phyloP scores from a whole-genome alignment of 2,113 vertebrate species.

The Notothenia rossii region DNA sequence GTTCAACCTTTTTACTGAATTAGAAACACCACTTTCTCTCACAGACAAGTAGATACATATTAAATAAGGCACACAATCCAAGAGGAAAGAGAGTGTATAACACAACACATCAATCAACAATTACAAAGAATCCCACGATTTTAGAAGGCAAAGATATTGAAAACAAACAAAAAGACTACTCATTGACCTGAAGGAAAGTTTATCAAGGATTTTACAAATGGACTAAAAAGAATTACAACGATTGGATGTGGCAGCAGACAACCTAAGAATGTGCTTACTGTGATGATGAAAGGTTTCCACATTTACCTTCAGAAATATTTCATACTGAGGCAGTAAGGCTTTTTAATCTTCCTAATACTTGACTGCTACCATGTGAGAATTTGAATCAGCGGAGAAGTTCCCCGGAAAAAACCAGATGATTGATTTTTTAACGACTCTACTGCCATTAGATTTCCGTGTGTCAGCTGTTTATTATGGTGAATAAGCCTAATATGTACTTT shows the following conservation, averaged over 20 bases:
- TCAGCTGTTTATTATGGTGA: neutral
- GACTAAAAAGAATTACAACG: neutral
- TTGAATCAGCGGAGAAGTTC: neutral
- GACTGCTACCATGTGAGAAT: conserved; percentile 18
- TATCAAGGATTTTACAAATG: conserved; percentile 5
- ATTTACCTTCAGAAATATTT: conserved; percentile 18
- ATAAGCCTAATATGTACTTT: neutral
- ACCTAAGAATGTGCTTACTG: conserved; percentile 17
- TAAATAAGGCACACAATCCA: conserved; percentile 90
- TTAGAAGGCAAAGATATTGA: conserved; percentile 5
- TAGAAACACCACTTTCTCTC: conserved; percentile 82
- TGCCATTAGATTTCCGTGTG: conserved; percentile 2
- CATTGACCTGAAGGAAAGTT: conserved; percentile 19
- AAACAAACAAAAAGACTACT: conserved; percentile 3
- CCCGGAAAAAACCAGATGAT: too few relatives aligned
- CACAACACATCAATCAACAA: conserved; percentile 37
- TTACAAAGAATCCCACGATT: conserved; percentile 10
- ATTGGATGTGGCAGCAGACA: neutral
- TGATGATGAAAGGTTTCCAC: conserved; percentile 10
- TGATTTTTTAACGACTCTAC: too few relatives aligned
- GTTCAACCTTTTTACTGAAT: conserved; percentile 85
- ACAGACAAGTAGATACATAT: conserved; percentile 86
- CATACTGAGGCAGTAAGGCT: neutral
- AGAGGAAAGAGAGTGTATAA: conserved; percentile 72
- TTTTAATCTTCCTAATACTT: conserved; percentile 5